Evolutionary conservation across 1,140 invertebrate genomes (phyloP), one percentile per base, ranked within the genome.

Genomic region (Meloidogyne hapla): DNA sequence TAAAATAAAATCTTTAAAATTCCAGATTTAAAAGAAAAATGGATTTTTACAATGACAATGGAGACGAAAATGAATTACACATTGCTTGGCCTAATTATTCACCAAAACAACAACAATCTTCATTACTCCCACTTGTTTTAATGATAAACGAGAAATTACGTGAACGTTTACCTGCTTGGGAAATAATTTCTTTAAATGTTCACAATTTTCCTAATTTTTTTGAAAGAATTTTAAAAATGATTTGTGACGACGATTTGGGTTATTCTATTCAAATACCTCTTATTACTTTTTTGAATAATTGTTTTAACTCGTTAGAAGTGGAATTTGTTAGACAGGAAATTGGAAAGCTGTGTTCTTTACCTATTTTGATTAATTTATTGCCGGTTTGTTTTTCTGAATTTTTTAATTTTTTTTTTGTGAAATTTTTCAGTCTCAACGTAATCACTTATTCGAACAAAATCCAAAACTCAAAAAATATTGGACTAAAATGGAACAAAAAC

Each of bases 101-200:
- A 18, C 69, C 40, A 0, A 38, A 45, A 26, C 45, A 70, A n/a
- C 25, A 38, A 70, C 91, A 78, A 91, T 91, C 2, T 94, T 97
- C 88, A 91, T 96, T 77, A 92, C 99, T 91, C 96, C 95, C 26
- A 0, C 95, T 99, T 79, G 92, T 96, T 42, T 92, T 94, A 0
- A 96, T 99, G 93, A 91, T 98, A 13, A 99, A 99, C 90, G 96
- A 99, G 85, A 99, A 99, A 87, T 96, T 98, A 85, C 89, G 95
- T 18, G 96, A 99, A 89, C 89, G 95, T 80, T 94, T 98, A 15
- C 92, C 93, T 77, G 94, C 95, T n/a, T 99, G 96, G 96, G 91
- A 93, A 86, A 92, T 93, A 81, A 87, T 99, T 83, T 91, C 93
- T 76, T 92, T 92, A 80, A 89, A 91, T 45, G 91, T 93, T 0